phyloP scores from a whole-genome alignment of 2,888 invertebrate genomes.

The Pterostichus niger region DNA sequence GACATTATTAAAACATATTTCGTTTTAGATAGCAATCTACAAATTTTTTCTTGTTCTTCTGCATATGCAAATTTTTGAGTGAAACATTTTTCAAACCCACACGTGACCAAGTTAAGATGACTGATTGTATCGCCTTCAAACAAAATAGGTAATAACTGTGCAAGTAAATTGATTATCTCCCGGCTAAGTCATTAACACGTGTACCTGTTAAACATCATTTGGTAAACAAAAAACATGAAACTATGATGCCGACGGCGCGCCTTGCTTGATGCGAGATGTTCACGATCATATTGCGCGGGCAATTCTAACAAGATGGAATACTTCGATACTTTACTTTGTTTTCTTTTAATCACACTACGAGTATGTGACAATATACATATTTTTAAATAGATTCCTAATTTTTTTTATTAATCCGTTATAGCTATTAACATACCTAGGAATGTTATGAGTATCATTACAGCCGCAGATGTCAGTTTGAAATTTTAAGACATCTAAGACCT shows the following conservation, averaged over 20 bases:
- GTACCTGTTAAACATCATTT: slow-evolving; percentile 63
- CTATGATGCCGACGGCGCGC: slow-evolving; percentile 1
- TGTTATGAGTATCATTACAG: no score
- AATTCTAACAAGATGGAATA: not conserved
- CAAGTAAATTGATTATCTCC: slow-evolving; percentile 63
- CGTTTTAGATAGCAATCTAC: slow-evolving; percentile 58
- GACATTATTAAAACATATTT: slow-evolving; percentile 61
- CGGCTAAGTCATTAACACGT: slow-evolving; percentile 64
- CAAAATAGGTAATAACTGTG: slow-evolving; percentile 65
- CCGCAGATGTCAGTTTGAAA: no score
- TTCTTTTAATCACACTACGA: no score
- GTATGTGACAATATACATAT: no score
- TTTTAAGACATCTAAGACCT: no score
- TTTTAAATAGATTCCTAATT: no score
- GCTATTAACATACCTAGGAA: no score
- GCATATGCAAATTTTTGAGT: slow-evolving; percentile 55
- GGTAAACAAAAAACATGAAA: slow-evolving; percentile 50
- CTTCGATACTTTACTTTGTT: not conserved
- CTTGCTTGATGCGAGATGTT: not conserved
- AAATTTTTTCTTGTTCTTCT: slow-evolving; percentile 55
- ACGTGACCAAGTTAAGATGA: slow-evolving; percentile 61
- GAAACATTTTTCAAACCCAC: slow-evolving; percentile 62
- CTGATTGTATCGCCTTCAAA: slow-evolving; percentile 63
- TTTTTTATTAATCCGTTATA: no score
- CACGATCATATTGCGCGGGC: slow-evolving; percentile 22